Conservation (phyloP, 2,797 vertebrate genomes). For the Aythya fuligula region DNA sequence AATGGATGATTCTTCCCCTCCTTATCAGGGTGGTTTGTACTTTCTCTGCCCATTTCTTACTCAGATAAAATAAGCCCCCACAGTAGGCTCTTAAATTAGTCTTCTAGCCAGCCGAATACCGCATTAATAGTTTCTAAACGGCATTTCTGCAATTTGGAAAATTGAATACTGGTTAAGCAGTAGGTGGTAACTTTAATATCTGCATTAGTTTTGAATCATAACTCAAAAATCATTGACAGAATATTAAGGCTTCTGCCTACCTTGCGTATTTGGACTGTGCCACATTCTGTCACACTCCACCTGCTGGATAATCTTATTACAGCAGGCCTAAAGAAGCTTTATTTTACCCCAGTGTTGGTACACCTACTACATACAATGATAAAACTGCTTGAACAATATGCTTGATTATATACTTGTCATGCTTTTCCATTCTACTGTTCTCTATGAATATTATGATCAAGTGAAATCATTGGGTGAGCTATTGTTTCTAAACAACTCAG, state of each 20-base stretch:
- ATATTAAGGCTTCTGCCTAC: neutral
- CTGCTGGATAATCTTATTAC: neutral
- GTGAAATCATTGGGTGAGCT: neutral
- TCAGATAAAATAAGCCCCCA: neutral
- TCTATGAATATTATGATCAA: neutral
- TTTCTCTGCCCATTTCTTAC: neutral
- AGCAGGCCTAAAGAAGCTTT: neutral
- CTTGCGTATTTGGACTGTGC: neutral
- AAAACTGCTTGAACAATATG: accelerated
- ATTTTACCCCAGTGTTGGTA: accelerated
- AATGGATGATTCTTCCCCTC: neutral
- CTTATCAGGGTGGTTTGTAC: neutral
- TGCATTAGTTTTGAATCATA: neutral
- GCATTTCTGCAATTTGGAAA: neutral
- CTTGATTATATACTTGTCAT: neutral
- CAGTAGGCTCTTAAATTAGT: neutral
- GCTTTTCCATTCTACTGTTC: neutral
- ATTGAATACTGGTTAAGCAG: neutral
- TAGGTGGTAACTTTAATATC: neutral
- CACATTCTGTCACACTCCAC: neutral
- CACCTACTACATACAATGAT: accelerated
- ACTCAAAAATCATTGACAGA: neutral
- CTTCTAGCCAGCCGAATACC: neutral
- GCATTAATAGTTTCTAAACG: neutral
- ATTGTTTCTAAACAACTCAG: neutral